Evolutionary conservation across 53 echinoderm and acorn worm species (phyloP).

Genomic region (Zoroaster sp.): DNA sequence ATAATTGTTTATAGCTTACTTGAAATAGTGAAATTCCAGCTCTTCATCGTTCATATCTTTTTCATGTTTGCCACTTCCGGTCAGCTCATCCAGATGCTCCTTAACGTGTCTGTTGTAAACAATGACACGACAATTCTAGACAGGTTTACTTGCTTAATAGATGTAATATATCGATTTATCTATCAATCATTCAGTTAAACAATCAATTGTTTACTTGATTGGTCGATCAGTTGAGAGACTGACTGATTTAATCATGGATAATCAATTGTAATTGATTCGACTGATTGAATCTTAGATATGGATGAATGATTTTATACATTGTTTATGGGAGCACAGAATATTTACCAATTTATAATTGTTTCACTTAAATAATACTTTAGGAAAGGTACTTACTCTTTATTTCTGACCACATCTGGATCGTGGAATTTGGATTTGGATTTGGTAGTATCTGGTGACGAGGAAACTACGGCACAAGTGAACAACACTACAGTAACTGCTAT

Average conservation of each 20-base stretch:
- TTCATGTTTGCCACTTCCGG: conserved; percentile 54
- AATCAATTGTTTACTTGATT: not conserved
- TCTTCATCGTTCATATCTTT: conserved; percentile 88
- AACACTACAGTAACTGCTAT: not conserved
- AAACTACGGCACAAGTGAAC: not conserved
- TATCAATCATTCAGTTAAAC: not conserved
- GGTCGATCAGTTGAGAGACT: not conserved
- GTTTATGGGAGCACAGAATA: not conserved
- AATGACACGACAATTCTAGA: no score
- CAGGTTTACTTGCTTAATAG: no score
- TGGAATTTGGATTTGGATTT: conserved; percentile 64
- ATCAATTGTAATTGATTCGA: no score
- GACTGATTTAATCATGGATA: not conserved
- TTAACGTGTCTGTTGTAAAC: conserved; percentile 72
- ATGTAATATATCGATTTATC: not conserved
- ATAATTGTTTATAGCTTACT: no score
- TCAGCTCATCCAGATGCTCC: conserved; percentile 77
- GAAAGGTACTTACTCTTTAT: conserved; percentile 71
- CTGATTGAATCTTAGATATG: not conserved
- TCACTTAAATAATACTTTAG: no score
- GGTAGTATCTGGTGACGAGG: not conserved
- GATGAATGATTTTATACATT: no score
- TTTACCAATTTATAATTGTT: not conserved
- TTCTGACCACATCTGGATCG: conserved; percentile 79
- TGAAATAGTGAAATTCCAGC: conserved; percentile 93